Conservation (phyloP, 2,888 invertebrate species). For the Rotaria macrura region DNA sequence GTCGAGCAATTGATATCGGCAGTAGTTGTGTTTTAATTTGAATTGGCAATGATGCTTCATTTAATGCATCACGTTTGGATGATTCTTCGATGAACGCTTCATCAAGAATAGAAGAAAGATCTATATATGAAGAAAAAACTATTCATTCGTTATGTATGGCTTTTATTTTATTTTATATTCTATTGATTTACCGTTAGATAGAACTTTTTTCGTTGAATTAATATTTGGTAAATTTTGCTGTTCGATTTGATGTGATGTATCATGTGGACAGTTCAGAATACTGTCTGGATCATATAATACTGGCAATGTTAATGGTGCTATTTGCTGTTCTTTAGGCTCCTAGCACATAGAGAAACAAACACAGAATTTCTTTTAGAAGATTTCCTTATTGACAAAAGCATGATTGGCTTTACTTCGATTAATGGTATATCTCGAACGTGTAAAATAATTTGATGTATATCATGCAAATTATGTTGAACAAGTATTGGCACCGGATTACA, state of each 20-base stretch:
- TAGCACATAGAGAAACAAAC: background rate
- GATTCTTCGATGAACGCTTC: background rate
- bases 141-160: too few species aligned
- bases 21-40: background rate
- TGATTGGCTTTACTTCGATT: background rate
- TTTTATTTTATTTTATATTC: too few species aligned
- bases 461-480: constrained; percentile 56
- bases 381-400: too few species aligned
- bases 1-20: background rate
- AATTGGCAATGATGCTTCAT: background rate
- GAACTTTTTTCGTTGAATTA: background rate
- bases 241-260: constrained; percentile 40
- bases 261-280: constrained; percentile 58
- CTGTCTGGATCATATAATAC: constrained; percentile 48
- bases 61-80: background rate
- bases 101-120: background rate
- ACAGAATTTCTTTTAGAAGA: background rate
- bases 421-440: constrained; percentile 56
- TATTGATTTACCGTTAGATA: background rate
- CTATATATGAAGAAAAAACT: background rate
- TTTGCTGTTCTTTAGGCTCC: background rate
- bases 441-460: constrained; percentile 58
- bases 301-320: background rate
- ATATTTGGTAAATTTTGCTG: background rate
- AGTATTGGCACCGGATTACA: constrained; percentile 82